A percentile compares a stretch with the other conserved stretches of the same genome.
Conservation (phyloP, 2,888 invertebrate genomes). For the Rhagium mordax region DNA sequence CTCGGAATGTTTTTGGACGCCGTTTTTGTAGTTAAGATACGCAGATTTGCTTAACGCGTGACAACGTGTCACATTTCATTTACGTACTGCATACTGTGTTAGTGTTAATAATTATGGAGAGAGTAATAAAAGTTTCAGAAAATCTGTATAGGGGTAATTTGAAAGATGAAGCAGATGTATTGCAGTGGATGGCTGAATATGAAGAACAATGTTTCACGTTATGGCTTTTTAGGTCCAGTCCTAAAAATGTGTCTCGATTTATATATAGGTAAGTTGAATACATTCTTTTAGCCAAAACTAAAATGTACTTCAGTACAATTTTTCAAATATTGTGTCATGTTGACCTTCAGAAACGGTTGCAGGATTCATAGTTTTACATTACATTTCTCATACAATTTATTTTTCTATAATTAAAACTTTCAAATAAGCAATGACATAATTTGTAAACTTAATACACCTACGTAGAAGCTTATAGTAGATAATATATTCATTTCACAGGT, state of each 20-base stretch:
- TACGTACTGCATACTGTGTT: not conserved
- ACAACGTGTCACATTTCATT: not conserved
- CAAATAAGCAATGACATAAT: too few relatives aligned
- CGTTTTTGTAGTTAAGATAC: not conserved
- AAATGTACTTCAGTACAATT: too few relatives aligned
- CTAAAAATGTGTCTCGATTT: not conserved
- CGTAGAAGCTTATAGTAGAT: too few relatives aligned
- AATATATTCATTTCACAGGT: too few relatives aligned
- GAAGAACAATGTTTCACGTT: not conserved
- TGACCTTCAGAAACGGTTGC: too few relatives aligned
- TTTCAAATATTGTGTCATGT: too few relatives aligned
- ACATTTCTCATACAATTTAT: too few relatives aligned
- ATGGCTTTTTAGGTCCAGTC: not conserved
- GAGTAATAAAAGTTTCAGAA: not conserved
- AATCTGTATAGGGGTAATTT: conserved; percentile 2
- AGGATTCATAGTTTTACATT: too few relatives aligned
- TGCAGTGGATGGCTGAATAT: not conserved
- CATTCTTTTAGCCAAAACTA: not conserved
- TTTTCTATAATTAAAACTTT: too few relatives aligned
- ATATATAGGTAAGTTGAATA: too few relatives aligned
- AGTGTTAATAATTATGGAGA: not conserved
- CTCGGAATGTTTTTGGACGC: not conserved
- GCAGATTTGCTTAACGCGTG: not conserved
- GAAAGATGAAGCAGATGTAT: not conserved
- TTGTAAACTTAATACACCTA: too few relatives aligned